Base-by-base conservation (phyloP, 2,888 invertebrate genomes). In the Chymomyza procnemis region DNA sequence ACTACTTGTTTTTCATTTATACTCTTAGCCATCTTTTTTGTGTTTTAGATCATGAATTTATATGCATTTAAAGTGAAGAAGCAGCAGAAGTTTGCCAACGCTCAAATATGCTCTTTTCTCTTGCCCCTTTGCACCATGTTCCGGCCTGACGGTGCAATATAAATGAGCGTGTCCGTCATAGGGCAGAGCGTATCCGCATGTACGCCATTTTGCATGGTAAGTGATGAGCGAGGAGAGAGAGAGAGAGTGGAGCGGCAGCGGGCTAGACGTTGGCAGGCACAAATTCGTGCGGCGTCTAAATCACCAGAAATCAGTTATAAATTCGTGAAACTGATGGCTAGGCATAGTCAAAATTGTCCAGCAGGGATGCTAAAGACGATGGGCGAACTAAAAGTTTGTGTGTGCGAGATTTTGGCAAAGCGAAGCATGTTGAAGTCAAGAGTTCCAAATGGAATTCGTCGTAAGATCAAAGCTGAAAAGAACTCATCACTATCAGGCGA, bases 301-400 rank as follows among this genome's bases (percentile, higher is more conserved):
- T 87, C 85, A 87, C 85, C 76, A 82, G 85, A 83, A 83, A 83
- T 83, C 83, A 82, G 87, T 85, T 86, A 85, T 85, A 86, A 83
- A 79, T 84, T 82, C 85, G 67, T 73, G 77, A 41, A 14, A 18
- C 30, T 57, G 57, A 18, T 14, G 57, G 30, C n/a, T 41, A 50
- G 19, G 19, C 18, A 16, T 16, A 50, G 50, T 19, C 16, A 12
- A 19, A 50, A 19, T 12, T 9, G n/a, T 41, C 2, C 34, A 41
- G 34, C 34, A 41, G 34, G 3, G 34, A 41, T 12, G 34, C 12
- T 9, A 12, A n/a, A n/a, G 0, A 41, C 34, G 12, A 12, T 16
- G 16, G 21, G 16, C 52, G 47, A 30, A 57, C 34, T 6, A 26
- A 6, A 8, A 8, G 1, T 26, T 26, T 1, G 26, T 6, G 26